These are phyloP conservation scores for Mobula birostris DNA, from an alignment of 2,113 vertebrate genomes.

Conservation along the genomic window DNA sequence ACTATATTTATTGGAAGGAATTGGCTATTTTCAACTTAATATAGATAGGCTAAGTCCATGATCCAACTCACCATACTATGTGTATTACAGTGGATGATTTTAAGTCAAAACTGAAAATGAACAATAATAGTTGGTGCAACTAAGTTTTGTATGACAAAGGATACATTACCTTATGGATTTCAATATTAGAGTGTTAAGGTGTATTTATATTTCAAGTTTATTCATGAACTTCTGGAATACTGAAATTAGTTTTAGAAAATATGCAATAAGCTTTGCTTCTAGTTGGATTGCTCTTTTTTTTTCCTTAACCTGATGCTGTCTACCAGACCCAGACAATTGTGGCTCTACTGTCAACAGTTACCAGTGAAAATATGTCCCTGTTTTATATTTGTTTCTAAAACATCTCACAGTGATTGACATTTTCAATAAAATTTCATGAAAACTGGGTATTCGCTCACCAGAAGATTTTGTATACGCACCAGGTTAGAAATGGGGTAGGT, in stretches of 20 bases:
- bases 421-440: conserved; percentile 36
- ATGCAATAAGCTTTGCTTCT: conserved; percentile 35
- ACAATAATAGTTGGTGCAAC: background rate
- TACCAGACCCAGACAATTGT: background rate
- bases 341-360: conserved; percentile 14
- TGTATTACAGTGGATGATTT: background rate
- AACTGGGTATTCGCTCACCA: conserved; percentile 1
- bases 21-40: background rate
- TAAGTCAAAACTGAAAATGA: background rate
- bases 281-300: background rate
- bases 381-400: conserved; percentile 36
- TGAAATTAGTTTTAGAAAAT: conserved; percentile 28
- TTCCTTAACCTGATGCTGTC: background rate
- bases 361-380: conserved; percentile 28
- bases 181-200: background rate
- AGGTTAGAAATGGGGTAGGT: too few species aligned
- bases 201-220: conserved; percentile 22
- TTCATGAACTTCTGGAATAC: conserved; percentile 34
- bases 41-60: background rate
- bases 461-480: background rate
- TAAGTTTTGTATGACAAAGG: conserved; percentile 32
- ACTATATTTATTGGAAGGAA: conserved; percentile 8
- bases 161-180: background rate
- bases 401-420: conserved; percentile 28
- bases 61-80: background rate